Base-by-base conservation (phyloP, 1,140 invertebrate species). In the Leptoteleia sp. region DNA sequence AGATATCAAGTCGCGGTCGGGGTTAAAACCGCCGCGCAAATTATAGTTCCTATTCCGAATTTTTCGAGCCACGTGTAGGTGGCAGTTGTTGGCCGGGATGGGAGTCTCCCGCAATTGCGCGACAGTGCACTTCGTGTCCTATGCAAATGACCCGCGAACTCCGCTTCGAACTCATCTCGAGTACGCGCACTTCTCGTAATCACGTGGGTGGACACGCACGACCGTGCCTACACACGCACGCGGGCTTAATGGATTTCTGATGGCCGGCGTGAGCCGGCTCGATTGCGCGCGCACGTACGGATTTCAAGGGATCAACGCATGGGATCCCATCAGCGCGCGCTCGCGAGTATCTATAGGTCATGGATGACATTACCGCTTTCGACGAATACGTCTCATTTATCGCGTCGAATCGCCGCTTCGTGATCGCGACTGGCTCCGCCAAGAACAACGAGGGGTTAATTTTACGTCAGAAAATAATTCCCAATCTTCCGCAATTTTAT, bases 231-330 rank as follows among this genome's bases (percentile, higher is more conserved):
- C 47, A 72, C 38, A 54, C 57, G 35, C 37, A 54, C 47, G 8
- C 29, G 29, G 16, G 9, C 48, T 62, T 62, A 72, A 72, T 72
- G 68, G 55, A 62, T 72, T 62, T 72, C 54, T 72, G 68, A 72
- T 72, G 57, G 47, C 48, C 47, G 67, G 54, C 43, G 17, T 47
- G 50, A 47, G 54, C 43, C 33, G 11, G n/a, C 8, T 35, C 8
- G 9, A 25, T 13, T 19, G 35, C 52, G 27, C 43, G 61, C 54
- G 50, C 40, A 35, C 59, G 31, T 47, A 55, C 16, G 40, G 25
- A 45, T 54, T 45, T 54, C 55, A 43, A 42, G 65, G 13, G 54
- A 70, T 70, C 47, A 57, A 37, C 38, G 22, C 42, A 55, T 17
- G 40, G 33, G 52, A 35, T 50, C 22, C 16, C 25, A 42, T 55